phyloP scores from a whole-genome alignment of 2,113 vertebrate species.

The Podilymbus podiceps region DNA sequence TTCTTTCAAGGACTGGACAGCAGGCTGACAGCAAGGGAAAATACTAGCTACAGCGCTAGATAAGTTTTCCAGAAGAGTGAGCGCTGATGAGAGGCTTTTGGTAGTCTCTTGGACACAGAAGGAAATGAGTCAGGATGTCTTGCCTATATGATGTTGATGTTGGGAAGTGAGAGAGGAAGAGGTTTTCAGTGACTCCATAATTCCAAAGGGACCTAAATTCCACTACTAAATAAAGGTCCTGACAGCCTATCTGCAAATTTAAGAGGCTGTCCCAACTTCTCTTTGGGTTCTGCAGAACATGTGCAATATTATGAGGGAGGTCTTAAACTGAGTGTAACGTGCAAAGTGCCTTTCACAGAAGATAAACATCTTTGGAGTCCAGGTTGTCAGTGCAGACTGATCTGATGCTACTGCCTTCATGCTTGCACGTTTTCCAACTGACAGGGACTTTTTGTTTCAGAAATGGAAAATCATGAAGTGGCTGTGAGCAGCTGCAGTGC shows the following conservation, averaged over 20 bases:
- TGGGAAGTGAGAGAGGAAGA: background rate
- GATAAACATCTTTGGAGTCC: background rate
- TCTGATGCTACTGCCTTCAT: background rate
- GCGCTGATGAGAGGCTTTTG: background rate
- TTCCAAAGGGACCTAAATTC: background rate
- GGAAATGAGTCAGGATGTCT: constrained; percentile 17
- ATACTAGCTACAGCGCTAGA: background rate
- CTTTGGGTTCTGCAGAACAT: background rate
- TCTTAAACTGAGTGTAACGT: background rate
- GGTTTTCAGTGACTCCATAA: background rate
- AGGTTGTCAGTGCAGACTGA: background rate
- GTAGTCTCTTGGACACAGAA: background rate
- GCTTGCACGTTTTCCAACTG: background rate
- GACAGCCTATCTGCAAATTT: background rate
- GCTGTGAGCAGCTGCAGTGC: constrained; percentile 38
- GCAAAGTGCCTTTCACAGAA: background rate
- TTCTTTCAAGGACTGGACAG: background rate
- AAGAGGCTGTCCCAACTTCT: background rate
- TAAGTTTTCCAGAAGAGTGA: background rate
- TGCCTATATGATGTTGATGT: background rate
- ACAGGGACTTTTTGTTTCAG: constrained; percentile 21
- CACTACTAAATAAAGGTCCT: background rate
- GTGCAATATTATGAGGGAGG: background rate
- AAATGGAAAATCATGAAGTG: constrained; percentile 72
- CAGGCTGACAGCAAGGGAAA: background rate